Evolutionary conservation across 2,888 invertebrate genomes (phyloP).

Genomic region (Acronicta alni): DNA sequence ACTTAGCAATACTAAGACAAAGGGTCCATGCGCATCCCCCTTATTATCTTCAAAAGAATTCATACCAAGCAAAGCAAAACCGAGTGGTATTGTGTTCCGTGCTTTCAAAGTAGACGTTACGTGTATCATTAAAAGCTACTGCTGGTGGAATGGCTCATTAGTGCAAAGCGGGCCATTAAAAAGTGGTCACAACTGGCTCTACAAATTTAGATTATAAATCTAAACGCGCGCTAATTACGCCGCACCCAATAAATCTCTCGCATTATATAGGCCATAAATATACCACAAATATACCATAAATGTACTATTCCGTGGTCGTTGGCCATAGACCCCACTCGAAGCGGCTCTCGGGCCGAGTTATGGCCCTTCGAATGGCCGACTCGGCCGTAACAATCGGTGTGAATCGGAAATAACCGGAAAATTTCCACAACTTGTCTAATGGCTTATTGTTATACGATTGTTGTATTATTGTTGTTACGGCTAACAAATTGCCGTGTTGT

Average conservation of each 20-base stretch:
- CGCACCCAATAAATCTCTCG: slow-evolving; percentile 81
- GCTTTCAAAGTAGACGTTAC: slow-evolving; percentile 22
- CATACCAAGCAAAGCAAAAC: slow-evolving; percentile 12
- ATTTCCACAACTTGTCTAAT: slow-evolving; percentile 87
- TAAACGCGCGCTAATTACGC: slow-evolving; percentile 82
- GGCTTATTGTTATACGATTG: slow-evolving; percentile 85
- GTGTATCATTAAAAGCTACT: slow-evolving; percentile 55
- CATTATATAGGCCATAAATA: slow-evolving; percentile 84
- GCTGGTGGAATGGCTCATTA: slow-evolving; percentile 72
- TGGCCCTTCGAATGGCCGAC: slow-evolving; percentile 76
- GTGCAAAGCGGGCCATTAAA: slow-evolving; percentile 62
- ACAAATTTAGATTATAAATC: slow-evolving; percentile 74
- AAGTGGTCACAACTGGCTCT: slow-evolving; percentile 61
- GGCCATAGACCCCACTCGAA: slow-evolving; percentile 87
- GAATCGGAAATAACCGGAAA: slow-evolving; percentile 89
- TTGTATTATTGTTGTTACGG: slow-evolving; percentile 71
- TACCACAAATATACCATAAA: slow-evolving; percentile 80
- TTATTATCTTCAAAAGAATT: slow-evolving; percentile 39
- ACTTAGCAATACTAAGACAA: slow-evolving; percentile 51
- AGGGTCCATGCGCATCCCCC: slow-evolving; percentile 33
- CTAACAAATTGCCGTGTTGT: slow-evolving; percentile 75
- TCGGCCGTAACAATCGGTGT: slow-evolving; percentile 83
- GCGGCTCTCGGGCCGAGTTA: slow-evolving; percentile 76
- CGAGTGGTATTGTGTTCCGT: slow-evolving; percentile 21
- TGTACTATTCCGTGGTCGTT: slow-evolving; percentile 77